Percentiles rank a stretch among this genome's conserved stretches.
These are phyloP conservation scores for Trochalopteron elliotii DNA, from an alignment of 2,113 vertebrate species.

Conservation along the genomic window DNA sequence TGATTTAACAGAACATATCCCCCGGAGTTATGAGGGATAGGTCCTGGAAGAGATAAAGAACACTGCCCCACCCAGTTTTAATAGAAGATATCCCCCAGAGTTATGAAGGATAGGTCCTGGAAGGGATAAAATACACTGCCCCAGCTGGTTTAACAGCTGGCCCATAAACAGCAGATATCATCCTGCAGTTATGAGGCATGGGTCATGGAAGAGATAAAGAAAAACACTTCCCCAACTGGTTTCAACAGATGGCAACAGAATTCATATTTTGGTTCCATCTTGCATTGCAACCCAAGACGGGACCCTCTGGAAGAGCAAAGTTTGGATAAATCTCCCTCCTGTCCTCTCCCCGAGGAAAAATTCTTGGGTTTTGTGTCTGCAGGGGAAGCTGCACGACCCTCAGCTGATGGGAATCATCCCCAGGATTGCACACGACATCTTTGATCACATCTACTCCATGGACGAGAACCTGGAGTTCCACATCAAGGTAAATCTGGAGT, in stretches of 20 bases:
- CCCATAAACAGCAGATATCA: too few species aligned
- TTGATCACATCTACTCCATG: conserved; percentile 96
- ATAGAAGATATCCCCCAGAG: too few species aligned
- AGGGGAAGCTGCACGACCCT: conserved; percentile 90
- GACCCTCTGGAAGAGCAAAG: background rate
- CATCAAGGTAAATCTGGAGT: conserved; percentile 82
- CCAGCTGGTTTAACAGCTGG: too few species aligned
- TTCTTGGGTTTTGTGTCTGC: background rate
- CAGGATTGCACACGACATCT: conserved; percentile 90
- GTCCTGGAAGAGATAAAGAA: too few species aligned
- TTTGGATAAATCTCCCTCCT: background rate
- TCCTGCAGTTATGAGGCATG: too few species aligned
- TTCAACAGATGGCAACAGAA: background rate
- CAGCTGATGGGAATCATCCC: conserved; percentile 94
- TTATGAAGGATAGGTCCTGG: too few species aligned
- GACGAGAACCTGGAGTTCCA: conserved; percentile 97
- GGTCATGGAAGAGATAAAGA: too few species aligned
- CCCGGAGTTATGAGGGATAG: too few species aligned
- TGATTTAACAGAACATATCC: too few species aligned
- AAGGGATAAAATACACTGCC: too few species aligned
- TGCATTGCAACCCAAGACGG: background rate
- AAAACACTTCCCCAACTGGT: too few species aligned
- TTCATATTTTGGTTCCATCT: background rate
- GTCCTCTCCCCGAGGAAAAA: background rate
- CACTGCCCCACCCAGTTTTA: too few species aligned